Evolutionary conservation across 2,888 invertebrate genomes (phyloP).

Genomic region (Heliconius hortense): DNA sequence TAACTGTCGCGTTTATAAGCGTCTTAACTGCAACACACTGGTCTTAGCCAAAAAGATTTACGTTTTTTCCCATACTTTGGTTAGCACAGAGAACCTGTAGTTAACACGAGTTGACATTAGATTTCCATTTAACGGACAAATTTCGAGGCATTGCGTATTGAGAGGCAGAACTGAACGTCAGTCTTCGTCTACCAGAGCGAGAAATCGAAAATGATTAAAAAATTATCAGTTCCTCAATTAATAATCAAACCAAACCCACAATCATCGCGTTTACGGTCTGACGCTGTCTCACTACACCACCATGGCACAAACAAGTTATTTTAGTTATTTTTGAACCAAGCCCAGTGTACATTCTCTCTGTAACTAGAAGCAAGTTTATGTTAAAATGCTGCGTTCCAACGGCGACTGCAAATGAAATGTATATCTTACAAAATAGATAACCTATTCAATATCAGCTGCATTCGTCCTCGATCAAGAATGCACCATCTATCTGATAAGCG

Average conservation of each 20-base stretch:
- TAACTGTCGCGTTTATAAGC: background rate
- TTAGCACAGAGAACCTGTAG: no score
- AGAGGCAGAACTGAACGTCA: background rate
- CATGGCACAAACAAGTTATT: background rate
- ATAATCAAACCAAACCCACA: background rate
- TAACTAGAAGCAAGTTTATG: conserved; percentile 17
- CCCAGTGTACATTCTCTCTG: conserved; percentile 5
- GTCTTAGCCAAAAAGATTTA: no score
- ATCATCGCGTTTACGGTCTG: background rate
- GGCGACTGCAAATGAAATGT: conserved; percentile 26
- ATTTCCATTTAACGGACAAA: no score
- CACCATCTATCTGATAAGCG: conserved; percentile 69
- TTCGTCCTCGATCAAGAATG: conserved; percentile 59
- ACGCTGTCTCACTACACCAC: background rate
- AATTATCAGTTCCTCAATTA: background rate
- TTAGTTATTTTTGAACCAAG: conserved; percentile 10
- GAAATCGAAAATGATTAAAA: background rate
- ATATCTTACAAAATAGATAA: conserved; percentile 40
- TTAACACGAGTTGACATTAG: no score
- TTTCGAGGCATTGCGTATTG: background rate
- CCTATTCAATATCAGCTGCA: conserved; percentile 41
- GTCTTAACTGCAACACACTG: no score
- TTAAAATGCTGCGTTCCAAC: conserved; percentile 18
- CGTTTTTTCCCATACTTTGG: no score
- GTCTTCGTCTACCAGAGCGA: background rate